Conservation (phyloP, 2,797 vertebrate genomes). For the Eulemur mongoz region DNA sequence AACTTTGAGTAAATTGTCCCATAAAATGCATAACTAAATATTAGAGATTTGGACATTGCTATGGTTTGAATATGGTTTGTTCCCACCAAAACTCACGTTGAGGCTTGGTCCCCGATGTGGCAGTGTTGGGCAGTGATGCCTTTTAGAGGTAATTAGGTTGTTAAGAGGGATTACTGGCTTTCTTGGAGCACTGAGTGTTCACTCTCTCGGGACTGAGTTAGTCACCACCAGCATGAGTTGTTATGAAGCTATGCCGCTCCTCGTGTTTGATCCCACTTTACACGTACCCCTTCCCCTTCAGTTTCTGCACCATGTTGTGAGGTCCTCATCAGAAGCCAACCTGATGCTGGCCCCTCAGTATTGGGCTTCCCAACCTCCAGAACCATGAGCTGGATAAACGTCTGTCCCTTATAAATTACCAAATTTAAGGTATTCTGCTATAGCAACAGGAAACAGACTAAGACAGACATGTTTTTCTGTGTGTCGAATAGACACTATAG, state of each 20-base stretch:
- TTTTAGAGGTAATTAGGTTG: background rate
- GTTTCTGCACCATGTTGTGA: background rate
- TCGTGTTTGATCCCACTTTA: background rate
- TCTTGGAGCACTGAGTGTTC: background rate
- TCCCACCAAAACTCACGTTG: background rate
- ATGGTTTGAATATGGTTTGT: background rate
- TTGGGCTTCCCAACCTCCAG: background rate
- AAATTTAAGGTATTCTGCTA: background rate
- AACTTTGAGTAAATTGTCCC: constrained; percentile 4
- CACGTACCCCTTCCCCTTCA: background rate
- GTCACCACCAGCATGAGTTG: background rate
- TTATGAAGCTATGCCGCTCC: background rate
- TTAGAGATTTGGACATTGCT: background rate
- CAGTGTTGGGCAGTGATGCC: background rate
- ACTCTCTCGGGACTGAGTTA: background rate
- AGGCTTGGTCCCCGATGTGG: background rate
- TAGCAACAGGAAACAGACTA: background rate
- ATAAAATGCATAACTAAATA: background rate
- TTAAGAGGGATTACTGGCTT: background rate
- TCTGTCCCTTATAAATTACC: background rate
- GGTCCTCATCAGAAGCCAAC: background rate
- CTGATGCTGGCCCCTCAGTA: background rate
- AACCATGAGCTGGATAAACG: background rate
- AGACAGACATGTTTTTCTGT: background rate
- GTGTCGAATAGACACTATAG: background rate